Evolutionary conservation across 1,140 invertebrate species (phyloP).

Genomic region (Triops longicaudatus): DNA sequence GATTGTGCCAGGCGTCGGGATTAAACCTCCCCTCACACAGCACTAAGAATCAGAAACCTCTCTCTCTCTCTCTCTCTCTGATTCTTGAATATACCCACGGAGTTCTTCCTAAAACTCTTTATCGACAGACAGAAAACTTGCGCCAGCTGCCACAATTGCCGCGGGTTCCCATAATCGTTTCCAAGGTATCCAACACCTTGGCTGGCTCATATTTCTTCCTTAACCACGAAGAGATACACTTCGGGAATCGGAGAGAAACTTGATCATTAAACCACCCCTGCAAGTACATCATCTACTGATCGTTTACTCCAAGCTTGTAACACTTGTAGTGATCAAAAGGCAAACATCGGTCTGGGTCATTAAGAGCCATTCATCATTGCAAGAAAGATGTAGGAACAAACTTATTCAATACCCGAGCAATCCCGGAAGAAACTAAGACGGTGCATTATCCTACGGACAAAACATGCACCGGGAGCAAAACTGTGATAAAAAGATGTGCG

Average conservation of each 20-base stretch:
- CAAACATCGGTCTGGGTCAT: not conserved
- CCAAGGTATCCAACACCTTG: slow-evolving; percentile 4
- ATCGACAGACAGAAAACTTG: not conserved
- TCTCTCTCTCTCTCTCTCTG: not conserved
- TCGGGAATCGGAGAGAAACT: too few species aligned
- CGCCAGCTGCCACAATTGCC: not conserved
- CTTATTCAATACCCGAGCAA: not conserved
- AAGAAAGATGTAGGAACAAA: not conserved
- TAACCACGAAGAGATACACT: too few species aligned
- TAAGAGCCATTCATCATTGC: not conserved
- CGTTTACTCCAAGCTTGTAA: too few species aligned
- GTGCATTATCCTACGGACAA: not conserved
- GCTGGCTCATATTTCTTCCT: not conserved
- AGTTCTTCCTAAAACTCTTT: not conserved
- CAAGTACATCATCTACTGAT: too few species aligned
- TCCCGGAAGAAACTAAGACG: not conserved
- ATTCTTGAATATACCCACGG: not conserved
- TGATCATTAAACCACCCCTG: too few species aligned
- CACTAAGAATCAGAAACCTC: not conserved
- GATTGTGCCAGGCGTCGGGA: slow-evolving; percentile 10
- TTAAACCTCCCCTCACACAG: not conserved
- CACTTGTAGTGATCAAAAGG: not conserved
- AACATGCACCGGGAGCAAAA: not conserved
- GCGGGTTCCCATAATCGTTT: not conserved
- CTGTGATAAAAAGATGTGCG: not conserved